A percentile compares a stretch with the other conserved stretches of the same genome.
phyloP scores from a whole-genome alignment of 2,113 vertebrate genomes.

The Indicator maculatus region DNA sequence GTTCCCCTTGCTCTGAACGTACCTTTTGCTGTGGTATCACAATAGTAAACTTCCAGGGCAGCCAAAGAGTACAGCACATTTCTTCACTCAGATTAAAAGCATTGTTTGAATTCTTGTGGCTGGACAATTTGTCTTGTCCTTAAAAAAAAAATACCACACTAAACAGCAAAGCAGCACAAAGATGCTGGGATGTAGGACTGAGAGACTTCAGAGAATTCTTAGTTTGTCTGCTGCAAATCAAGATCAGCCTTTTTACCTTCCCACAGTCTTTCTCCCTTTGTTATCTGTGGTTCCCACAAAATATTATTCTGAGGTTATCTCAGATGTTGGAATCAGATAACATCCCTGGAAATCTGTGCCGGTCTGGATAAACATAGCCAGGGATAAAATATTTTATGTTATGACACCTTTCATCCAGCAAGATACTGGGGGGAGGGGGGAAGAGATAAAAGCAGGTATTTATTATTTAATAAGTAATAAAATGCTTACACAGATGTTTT shows the following conservation, averaged over 20 bases:
- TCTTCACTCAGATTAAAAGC: conserved; percentile 54
- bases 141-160: background rate
- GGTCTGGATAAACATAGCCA: background rate
- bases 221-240: conserved; percentile 9
- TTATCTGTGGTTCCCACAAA: background rate
- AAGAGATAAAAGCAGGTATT: background rate
- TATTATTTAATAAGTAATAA: background rate
- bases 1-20: background rate
- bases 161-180: background rate
- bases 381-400: background rate
- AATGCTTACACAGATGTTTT: background rate
- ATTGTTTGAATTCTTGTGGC: conserved; percentile 62
- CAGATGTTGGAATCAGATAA: conserved; percentile 35
- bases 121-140: conserved; percentile 62
- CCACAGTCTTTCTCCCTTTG: background rate
- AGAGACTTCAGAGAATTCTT: conserved; percentile 7
- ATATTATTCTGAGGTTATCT: background rate
- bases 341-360: background rate
- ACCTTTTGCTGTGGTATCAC: background rate
- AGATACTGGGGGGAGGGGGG: background rate
- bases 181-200: background rate
- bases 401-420: background rate
- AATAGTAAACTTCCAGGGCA: background rate
- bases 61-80: conserved; percentile 21
- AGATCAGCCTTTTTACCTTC: conserved; percentile 41